phyloP scores from a whole-genome alignment of 2,113 vertebrate genomes.

The Chiloscyllium plagiosum region DNA sequence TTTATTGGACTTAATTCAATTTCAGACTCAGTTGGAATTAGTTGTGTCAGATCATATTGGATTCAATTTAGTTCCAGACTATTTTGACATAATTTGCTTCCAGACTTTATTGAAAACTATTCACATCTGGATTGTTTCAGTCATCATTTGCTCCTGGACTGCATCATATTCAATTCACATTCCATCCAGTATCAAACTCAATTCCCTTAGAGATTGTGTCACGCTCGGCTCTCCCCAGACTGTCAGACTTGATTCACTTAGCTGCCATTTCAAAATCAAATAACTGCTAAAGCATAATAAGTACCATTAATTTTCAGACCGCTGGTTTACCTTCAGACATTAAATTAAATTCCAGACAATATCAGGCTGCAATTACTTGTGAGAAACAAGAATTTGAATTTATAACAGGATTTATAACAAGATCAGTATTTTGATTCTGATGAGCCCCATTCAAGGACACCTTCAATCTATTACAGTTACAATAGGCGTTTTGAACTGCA shows the following conservation, averaged over 20 bases:
- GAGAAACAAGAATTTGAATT: not conserved
- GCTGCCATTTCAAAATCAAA: constrained; percentile 19
- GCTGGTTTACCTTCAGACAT: not conserved
- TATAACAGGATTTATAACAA: not conserved
- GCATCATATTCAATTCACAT: constrained; percentile 31
- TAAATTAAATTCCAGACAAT: not conserved
- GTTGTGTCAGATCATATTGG: constrained; percentile 18
- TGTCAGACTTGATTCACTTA: constrained; percentile 17
- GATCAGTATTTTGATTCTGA: not conserved
- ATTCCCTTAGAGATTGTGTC: not conserved
- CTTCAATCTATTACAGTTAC: not conserved
- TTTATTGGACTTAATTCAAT: constrained; percentile 24
- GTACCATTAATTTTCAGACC: constrained; percentile 26
- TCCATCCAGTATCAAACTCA: constrained; percentile 21
- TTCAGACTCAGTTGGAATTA: constrained; percentile 22
- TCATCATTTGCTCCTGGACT: constrained; percentile 23
- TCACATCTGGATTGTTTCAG: constrained; percentile 31
- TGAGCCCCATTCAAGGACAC: not conserved
- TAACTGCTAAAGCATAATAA: not conserved
- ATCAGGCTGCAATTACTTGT: constrained; percentile 12
- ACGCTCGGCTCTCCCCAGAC: not conserved
- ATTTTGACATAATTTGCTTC: constrained; percentile 33
- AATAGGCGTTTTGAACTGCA: not conserved
- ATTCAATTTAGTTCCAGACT: constrained; percentile 33
- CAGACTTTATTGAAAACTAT: constrained; percentile 33